phyloP scores from a whole-genome alignment of 2,888 invertebrate species.

The Thereva unica region DNA sequence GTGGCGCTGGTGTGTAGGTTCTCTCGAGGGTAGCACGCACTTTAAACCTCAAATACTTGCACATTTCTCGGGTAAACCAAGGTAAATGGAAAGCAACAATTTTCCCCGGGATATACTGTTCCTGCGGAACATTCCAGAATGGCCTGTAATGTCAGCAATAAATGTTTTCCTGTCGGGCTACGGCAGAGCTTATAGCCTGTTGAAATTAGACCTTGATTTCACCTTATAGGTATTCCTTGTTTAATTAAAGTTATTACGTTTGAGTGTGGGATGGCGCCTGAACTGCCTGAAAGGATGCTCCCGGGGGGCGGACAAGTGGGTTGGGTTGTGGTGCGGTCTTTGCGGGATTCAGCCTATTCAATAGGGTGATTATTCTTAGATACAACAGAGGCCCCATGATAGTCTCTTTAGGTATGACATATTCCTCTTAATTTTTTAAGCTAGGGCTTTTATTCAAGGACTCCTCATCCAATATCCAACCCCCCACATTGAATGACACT shows the following conservation, averaged over 20 bases:
- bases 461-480: too few relatives aligned
- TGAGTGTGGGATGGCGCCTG: neutral
- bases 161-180: neutral
- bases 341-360: too few relatives aligned
- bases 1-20: neutral
- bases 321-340: too few relatives aligned
- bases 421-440: too few relatives aligned
- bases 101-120: neutral
- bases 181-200: neutral
- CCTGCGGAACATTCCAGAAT: neutral
- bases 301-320: too few relatives aligned
- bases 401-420: too few relatives aligned
- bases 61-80: neutral
- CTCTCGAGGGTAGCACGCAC: neutral
- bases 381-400: too few relatives aligned
- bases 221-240: too few relatives aligned
- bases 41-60: slow-evolving; percentile 18
- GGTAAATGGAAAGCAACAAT: neutral
- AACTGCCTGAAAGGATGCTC: neutral
- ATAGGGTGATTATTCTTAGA: too few relatives aligned
- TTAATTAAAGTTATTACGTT: slow-evolving; percentile 1
- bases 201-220: too few relatives aligned
- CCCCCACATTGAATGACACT: neutral
- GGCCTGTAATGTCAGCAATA: slow-evolving; percentile 6
- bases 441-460: too few relatives aligned